Conservation (phyloP, 2,113 vertebrate genomes). For the Nannobrachium achirus region DNA sequence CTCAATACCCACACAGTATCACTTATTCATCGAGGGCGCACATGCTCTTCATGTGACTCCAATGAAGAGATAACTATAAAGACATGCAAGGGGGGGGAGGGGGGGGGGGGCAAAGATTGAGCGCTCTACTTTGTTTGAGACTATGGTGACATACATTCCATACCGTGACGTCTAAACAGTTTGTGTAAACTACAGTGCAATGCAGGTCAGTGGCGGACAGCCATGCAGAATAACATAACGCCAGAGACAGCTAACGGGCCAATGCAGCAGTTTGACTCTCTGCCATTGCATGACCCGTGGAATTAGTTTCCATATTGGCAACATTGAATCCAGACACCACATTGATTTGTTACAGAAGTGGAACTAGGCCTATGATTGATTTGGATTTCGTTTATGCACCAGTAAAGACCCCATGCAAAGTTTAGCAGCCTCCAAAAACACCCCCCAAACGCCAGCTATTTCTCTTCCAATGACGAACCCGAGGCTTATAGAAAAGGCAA, state of each 20-base stretch:
- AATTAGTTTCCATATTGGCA: conserved; percentile 40
- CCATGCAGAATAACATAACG: background rate
- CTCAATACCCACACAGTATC: conserved; percentile 59
- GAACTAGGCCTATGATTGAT: conserved; percentile 60
- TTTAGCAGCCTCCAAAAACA: conserved; percentile 44
- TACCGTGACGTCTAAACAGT: conserved; percentile 48
- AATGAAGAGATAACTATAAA: conserved; percentile 57
- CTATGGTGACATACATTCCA: conserved; percentile 67
- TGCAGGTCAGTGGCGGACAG: conserved; percentile 51
- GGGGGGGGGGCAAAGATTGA: conserved; percentile 46
- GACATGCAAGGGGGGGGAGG: conserved; percentile 4
- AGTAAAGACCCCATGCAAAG: conserved; percentile 68
- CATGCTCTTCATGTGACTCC: conserved; percentile 78
- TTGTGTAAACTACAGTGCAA: conserved; percentile 48
- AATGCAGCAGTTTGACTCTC: conserved; percentile 28
- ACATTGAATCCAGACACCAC: conserved; percentile 54
- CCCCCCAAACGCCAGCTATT: conserved; percentile 15
- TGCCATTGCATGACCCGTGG: conserved; percentile 13
- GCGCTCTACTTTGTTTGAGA: conserved; percentile 18
- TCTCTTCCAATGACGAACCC: conserved; percentile 38
- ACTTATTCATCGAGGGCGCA: conserved; percentile 65
- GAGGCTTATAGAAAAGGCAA: conserved; percentile 63
- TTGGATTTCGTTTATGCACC: conserved; percentile 61
- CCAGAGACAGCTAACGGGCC: conserved; percentile 9
- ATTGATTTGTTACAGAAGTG: conserved; percentile 55